Evolutionary conservation across 2,797 vertebrate species (phyloP).

Genomic region (Gila robusta): DNA sequence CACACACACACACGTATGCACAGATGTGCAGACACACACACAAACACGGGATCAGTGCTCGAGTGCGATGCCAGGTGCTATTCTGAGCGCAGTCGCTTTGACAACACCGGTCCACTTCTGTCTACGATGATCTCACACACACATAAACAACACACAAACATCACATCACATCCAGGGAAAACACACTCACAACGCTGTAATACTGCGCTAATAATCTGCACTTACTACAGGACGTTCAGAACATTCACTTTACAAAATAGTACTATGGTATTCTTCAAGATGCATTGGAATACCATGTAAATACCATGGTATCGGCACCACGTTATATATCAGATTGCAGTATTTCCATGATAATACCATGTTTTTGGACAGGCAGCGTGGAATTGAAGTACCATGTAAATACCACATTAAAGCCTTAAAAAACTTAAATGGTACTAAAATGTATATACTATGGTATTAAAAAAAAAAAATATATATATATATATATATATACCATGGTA

Average conservation of each 20-base stretch:
- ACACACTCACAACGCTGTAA: not conserved
- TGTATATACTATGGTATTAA: no score
- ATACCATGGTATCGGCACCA: not conserved
- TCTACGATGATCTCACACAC: slow-evolving; percentile 48
- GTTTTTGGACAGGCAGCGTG: not conserved
- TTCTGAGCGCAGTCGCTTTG: slow-evolving; percentile 55
- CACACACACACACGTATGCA: slow-evolving; percentile 16
- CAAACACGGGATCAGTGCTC: not conserved
- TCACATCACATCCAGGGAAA: not conserved
- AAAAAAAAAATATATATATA: no score
- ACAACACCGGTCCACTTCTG: slow-evolving; percentile 44
- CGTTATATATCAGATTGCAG: not conserved
- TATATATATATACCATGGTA: not conserved
- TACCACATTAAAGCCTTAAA: not conserved
- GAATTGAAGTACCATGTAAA: not conserved
- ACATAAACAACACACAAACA: slow-evolving; percentile 38
- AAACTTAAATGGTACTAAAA: no score
- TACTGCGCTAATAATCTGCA: not conserved
- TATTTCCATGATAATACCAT: not conserved
- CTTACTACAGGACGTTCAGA: no score
- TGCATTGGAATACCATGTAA: not conserved
- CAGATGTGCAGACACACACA: slow-evolving; percentile 4
- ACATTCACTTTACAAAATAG: not conserved
- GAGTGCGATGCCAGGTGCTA: slow-evolving; percentile 49
- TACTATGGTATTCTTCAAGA: not conserved